phyloP scores from a whole-genome alignment of 2,888 invertebrate genomes.

The Ennomos erosarius region DNA sequence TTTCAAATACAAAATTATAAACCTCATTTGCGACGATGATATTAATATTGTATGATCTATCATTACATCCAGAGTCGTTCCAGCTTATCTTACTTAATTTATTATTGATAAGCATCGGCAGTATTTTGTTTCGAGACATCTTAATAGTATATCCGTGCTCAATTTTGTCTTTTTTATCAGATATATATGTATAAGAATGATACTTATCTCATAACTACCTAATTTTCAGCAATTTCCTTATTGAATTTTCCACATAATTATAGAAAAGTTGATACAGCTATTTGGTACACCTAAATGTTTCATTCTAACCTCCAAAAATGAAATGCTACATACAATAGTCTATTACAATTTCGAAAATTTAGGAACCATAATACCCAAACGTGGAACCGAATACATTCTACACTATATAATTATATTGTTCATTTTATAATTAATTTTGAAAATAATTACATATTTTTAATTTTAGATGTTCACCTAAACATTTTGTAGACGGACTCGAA shows the following conservation, averaged over 20 bases:
- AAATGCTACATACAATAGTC: constrained; percentile 83
- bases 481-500: constrained; percentile 83
- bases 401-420: constrained; percentile 66
- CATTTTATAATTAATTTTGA: constrained; percentile 80
- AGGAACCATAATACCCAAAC: constrained; percentile 86
- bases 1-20: constrained; percentile 72
- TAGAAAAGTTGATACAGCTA: constrained; percentile 85
- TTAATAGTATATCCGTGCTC: constrained; percentile 84
- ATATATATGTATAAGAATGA: constrained; percentile 68
- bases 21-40: constrained; percentile 37
- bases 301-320: constrained; percentile 76
- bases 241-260: constrained; percentile 69
- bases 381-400: constrained; percentile 80
- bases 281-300: constrained; percentile 83
- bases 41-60: constrained; percentile 38
- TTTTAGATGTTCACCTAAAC: constrained; percentile 77
- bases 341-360: constrained; percentile 86
- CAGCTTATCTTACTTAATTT: constrained; percentile 65
- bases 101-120: constrained; percentile 77
- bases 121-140: constrained; percentile 74
- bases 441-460: constrained; percentile 78
- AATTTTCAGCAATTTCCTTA: constrained; percentile 77
- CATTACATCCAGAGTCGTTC: constrained; percentile 52
- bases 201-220: constrained; percentile 80
- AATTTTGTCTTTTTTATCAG: constrained; percentile 69